Conservation (phyloP, 2,888 invertebrate species). For the Leucophora obtusa region DNA sequence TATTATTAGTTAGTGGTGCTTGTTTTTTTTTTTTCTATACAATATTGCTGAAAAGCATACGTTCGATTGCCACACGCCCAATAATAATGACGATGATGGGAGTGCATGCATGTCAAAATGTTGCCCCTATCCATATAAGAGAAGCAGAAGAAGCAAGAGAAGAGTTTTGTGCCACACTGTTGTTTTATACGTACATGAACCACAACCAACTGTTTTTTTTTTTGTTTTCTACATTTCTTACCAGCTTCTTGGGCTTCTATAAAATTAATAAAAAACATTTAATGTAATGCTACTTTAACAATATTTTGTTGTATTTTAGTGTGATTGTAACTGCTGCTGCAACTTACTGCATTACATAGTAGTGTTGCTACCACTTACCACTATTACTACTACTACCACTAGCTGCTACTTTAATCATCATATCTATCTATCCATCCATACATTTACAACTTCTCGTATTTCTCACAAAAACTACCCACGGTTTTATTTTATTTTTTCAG, state of each 20-base stretch:
- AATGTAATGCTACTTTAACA: constrained; percentile 3
- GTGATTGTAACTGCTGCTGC: constrained; percentile 39
- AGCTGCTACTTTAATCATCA: constrained; percentile 24
- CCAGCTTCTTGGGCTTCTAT: constrained; percentile 40
- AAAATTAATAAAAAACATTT: constrained; percentile 1
- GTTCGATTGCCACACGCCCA: constrained; percentile 63
- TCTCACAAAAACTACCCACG: constrained; percentile 50
- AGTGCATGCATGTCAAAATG: constrained; percentile 64
- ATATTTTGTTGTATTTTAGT: constrained; percentile 23
- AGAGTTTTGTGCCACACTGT: constrained; percentile 40
- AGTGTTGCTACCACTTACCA: background rate
- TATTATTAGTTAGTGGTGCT: constrained; percentile 35
- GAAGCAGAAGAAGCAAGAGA: constrained; percentile 3
- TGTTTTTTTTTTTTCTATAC: background rate
- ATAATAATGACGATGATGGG: constrained; percentile 63
- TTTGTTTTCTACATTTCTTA: constrained; percentile 25
- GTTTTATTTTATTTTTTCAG: constrained; percentile 21
- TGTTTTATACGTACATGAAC: constrained; percentile 26
- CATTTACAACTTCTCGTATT: constrained; percentile 35
- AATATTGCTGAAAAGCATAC: constrained; percentile 27
- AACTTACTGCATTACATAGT: constrained; percentile 8
- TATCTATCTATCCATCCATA: constrained; percentile 1
- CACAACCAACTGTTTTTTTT: constrained; percentile 24
- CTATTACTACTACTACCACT: constrained; percentile 4
- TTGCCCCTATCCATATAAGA: constrained; percentile 58